Evolutionary conservation across 2,888 invertebrate genomes (phyloP), one percentile per base, ranked within the genome.

Genomic region (Mylabris sibirica): DNA sequence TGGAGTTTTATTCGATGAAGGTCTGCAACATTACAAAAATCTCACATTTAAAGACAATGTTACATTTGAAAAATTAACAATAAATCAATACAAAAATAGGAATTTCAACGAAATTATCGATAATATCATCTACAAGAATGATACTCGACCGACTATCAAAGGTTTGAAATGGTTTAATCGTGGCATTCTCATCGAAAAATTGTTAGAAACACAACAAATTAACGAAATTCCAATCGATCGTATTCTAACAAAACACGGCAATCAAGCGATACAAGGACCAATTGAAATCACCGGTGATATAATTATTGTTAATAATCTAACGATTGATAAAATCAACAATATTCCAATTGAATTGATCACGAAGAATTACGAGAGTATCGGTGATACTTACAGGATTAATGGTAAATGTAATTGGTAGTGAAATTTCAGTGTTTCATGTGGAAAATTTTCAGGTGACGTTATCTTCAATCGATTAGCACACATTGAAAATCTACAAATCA

Each of bases 121-220:
- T 0, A 85, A 86, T 70, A 78, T 87, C 14, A 81, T 88, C 41
- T 85, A 83, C 67, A 84, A 80, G 73, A 79, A 81, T n/a, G 82
- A 85, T 69, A 72, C 78, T 14, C 72, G 79, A 41, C 65, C 84
- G 8, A 69, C 65, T 26, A 69, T 86, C 14, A 65, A 68, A 0
- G 80, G 80, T 4, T 60, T 67, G 3, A 84, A 84, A 78, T 72
- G 70, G 2, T 85, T 85, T 71, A 17, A 68, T 12, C 78, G 81
- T n/a, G 82, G 82, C 34, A 76, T 87, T 0, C 76, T 71, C 14
- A 84, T 86, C 8, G 68, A 77, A 8, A 78, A 81, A 64, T 60
- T 83, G 4, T 75, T 86, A 1, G 78, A 82, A 62, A 74, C 85
- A 0, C 72, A 81, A 20, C 80, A 80, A 17, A 68, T 87, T 0